Evolutionary conservation across 2,888 invertebrate species (phyloP).

Genomic region (Argyra leucocephala): DNA sequence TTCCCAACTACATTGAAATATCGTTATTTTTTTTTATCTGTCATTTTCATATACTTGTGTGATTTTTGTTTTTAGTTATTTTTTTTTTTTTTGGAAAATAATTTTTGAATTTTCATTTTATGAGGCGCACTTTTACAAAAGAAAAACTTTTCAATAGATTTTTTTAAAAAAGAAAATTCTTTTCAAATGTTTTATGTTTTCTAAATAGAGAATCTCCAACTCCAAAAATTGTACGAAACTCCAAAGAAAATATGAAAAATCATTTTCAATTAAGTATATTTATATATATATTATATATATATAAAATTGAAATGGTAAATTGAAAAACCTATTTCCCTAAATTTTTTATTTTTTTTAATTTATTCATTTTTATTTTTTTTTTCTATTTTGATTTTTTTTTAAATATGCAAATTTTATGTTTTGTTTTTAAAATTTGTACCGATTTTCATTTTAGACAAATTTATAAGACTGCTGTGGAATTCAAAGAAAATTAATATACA

Average conservation of each 20-base stretch:
- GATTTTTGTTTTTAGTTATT: too few species aligned
- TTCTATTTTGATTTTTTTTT: too few species aligned
- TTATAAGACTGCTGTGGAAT: too few species aligned
- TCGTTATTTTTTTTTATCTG: not conserved
- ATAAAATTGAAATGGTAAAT: conserved; percentile 1
- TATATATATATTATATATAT: too few species aligned
- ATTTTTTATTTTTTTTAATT: not conserved
- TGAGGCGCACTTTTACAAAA: not conserved
- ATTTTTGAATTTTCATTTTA: not conserved
- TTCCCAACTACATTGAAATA: not conserved
- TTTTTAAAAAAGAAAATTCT: not conserved
- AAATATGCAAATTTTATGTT: too few species aligned
- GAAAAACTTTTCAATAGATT: not conserved
- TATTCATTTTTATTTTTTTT: too few species aligned
- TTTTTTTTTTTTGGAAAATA: not conserved
- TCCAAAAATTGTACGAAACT: not conserved
- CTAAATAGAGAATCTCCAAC: not conserved
- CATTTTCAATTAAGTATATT: not conserved
- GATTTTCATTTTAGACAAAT: too few species aligned
- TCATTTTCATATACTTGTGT: not conserved
- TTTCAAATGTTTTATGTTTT: not conserved
- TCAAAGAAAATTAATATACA: too few species aligned
- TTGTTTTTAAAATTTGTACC: too few species aligned
- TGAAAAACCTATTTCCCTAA: conserved; percentile 1
- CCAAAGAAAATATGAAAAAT: not conserved